Conservation (phyloP, 2,113 vertebrate species). For the Microtus pennsylvanicus region DNA sequence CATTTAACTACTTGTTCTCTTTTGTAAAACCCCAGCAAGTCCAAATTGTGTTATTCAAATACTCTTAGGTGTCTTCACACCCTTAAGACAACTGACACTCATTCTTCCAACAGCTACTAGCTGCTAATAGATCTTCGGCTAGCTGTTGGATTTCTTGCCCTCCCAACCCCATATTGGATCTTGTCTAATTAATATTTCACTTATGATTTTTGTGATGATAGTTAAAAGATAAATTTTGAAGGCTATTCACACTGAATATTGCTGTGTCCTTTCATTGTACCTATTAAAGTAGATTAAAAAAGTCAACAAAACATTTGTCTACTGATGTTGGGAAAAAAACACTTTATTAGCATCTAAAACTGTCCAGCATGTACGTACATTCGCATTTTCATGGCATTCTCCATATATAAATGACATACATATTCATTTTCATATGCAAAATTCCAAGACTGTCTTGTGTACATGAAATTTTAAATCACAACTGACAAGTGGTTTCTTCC, state of each 20-base stretch:
- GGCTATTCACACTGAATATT: neutral
- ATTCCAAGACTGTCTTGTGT: neutral
- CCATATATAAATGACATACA: neutral
- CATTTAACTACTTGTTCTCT: neutral
- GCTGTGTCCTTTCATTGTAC: neutral
- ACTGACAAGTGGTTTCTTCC: neutral
- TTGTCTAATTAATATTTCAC: neutral
- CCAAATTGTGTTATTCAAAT: neutral
- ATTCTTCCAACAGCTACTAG: neutral
- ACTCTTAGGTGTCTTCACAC: neutral
- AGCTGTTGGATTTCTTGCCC: neutral
- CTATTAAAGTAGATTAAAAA: neutral
- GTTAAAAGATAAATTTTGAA: neutral
- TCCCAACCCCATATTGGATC: neutral
- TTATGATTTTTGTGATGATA: neutral
- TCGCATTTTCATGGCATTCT: neutral
- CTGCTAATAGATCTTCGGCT: neutral
- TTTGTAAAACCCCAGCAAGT: neutral
- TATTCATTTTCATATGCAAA: neutral
- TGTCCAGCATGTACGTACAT: neutral
- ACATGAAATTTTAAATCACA: neutral
- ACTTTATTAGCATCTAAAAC: neutral
- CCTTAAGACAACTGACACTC: neutral
- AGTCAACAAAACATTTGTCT: neutral
- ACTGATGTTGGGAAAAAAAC: neutral